Evolutionary conservation across 1,140 invertebrate species (phyloP).

Genomic region (Drosophila micromelanica): DNA sequence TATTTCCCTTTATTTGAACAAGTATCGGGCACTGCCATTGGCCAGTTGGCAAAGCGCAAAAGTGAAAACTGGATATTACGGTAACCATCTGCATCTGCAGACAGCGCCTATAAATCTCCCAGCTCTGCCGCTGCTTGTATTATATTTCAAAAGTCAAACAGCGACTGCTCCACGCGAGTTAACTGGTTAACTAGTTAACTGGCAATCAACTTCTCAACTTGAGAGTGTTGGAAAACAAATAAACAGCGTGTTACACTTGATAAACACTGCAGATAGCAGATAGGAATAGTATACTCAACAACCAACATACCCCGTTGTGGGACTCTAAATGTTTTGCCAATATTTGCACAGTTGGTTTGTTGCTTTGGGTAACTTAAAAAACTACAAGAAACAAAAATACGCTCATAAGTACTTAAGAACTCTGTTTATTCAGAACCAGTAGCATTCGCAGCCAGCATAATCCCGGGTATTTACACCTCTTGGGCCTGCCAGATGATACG

Average conservation of each 20-base stretch:
- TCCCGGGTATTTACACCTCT: slow-evolving; percentile 73
- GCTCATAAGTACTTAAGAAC: slow-evolving; percentile 29
- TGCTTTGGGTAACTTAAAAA: slow-evolving; percentile 1
- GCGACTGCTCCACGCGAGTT: slow-evolving; percentile 19
- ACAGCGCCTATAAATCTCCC: slow-evolving; percentile 55
- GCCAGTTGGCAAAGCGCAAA: slow-evolving; percentile 36
- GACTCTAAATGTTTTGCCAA: slow-evolving; percentile 54
- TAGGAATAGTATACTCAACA: slow-evolving; percentile 17
- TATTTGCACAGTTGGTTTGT: slow-evolving; percentile 62
- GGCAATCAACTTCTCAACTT: slow-evolving; percentile 48
- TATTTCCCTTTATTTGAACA: slow-evolving; percentile 60
- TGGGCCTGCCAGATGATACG: slow-evolving; percentile 30
- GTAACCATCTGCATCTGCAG: slow-evolving; percentile 19
- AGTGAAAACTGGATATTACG: slow-evolving; percentile 74
- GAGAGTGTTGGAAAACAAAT: slow-evolving; percentile 74
- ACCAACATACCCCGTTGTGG: too few relatives aligned
- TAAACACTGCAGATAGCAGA: slow-evolving; percentile 55
- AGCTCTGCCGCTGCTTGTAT: slow-evolving; percentile 22
- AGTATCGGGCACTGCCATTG: slow-evolving; percentile 33
- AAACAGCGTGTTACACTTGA: slow-evolving; percentile 75
- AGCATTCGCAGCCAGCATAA: slow-evolving; percentile 59
- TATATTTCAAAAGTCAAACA: slow-evolving; percentile 46
- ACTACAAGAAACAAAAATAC: not conserved
- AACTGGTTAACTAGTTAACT: not conserved
- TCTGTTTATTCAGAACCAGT: slow-evolving; percentile 59